Base-by-base conservation (phyloP, 2,797 vertebrate species). In the Psittacula echo region DNA sequence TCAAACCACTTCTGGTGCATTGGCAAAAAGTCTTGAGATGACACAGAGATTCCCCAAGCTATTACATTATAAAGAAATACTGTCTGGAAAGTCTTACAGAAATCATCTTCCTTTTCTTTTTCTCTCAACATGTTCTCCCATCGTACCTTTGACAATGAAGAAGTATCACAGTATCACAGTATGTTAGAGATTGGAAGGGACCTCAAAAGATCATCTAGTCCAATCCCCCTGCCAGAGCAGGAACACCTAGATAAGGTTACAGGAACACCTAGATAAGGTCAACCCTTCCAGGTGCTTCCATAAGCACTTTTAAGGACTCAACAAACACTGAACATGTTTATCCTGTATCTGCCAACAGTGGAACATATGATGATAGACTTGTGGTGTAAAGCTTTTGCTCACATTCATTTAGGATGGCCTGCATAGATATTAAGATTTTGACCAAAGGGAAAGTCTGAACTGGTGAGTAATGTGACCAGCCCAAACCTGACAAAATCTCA, bases 401-500 rank as follows among this genome's bases (percentile, higher is more conserved):
- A 13, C 53, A 80, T 75, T 89, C 88, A 72, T 60, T 95, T 51
- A 21, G 42, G 68, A 75, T 89, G 95, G 87, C 34, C 53, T 75
- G 61, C 42, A 72, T 0, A 74, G 56, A 87, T 22, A 62, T 20
- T 22, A 88, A 79, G 45, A 81, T 68, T 89, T 39, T 85, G 44
- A 83, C 78, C 45, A 23, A 84, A 85, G 72, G 70, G 84, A 89
- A 96, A 93, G 78, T 95, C 78, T 54, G 66, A 78, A 70, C 30
- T 70, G 44, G 75, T 92, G 75, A 93, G 88, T 87, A 94, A 85
- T 7, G 19, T 2, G 7, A 87, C 58, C 77, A 75, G 62, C 37
- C 50, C 62, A 66, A 88, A 66, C 54, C 70, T 39, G 81, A 93
- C 87, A 94, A 77, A 80, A 93, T 93, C 90, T 89, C 82, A 50